Conservation (phyloP, 2,888 invertebrate species). For the Parnassius glacialis region DNA sequence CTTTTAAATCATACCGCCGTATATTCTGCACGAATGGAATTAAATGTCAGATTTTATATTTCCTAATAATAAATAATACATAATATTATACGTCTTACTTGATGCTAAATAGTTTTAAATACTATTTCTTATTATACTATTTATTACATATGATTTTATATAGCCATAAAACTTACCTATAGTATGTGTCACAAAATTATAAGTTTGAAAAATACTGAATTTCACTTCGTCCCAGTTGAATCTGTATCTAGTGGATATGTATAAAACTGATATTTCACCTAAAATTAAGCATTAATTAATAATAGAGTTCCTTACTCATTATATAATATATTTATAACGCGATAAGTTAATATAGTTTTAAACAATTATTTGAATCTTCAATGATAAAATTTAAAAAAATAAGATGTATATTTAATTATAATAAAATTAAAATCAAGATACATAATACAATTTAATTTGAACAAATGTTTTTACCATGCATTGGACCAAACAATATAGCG, state of each 20-base stretch:
- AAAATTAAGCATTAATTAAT: slow-evolving; percentile 19
- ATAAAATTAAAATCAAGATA: too few species aligned
- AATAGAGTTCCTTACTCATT: not conserved
- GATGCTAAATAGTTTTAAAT: too few species aligned
- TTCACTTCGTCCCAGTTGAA: slow-evolving; percentile 72
- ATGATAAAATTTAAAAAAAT: too few species aligned
- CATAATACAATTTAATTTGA: not conserved
- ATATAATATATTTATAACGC: not conserved
- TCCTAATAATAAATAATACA: too few species aligned
- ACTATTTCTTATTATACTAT: not conserved
- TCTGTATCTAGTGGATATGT: slow-evolving; percentile 64
- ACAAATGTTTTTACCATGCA: slow-evolving; percentile 63
- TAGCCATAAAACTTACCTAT: slow-evolving; percentile 45
- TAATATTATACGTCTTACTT: too few species aligned
- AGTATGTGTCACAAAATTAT: slow-evolving; percentile 66
- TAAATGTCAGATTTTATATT: too few species aligned
- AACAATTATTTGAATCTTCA: too few species aligned
- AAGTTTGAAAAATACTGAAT: slow-evolving; percentile 69
- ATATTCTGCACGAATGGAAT: too few species aligned
- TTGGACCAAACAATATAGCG: slow-evolving; percentile 74
- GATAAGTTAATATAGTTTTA: too few species aligned
- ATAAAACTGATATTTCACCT: slow-evolving; percentile 69
- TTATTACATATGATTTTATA: too few species aligned
- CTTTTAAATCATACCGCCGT: too few species aligned
- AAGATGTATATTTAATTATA: too few species aligned